These are phyloP conservation scores for Drosophila limbata DNA, from an alignment of 2,888 invertebrate genomes.

Conservation along the genomic window DNA sequence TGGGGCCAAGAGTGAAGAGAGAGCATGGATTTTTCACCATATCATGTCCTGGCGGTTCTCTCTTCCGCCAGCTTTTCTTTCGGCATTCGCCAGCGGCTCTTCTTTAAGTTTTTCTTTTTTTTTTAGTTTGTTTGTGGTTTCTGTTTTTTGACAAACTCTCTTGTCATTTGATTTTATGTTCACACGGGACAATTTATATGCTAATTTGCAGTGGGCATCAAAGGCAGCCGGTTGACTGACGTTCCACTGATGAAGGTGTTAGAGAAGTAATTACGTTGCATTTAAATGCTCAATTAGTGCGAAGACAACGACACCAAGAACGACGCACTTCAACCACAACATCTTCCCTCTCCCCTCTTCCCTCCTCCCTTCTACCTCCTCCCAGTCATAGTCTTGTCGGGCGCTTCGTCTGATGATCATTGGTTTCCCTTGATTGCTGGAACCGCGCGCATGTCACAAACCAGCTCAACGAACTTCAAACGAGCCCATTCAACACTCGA, in stretches of 20 bases:
- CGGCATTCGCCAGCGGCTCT: conserved; percentile 57
- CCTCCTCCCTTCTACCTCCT: not conserved
- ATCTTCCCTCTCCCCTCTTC: not conserved
- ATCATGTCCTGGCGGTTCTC: conserved; percentile 75
- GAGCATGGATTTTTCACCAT: conserved; percentile 54
- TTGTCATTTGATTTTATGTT: conserved; percentile 81
- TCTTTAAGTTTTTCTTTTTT: conserved; percentile 13
- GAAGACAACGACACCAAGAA: conserved; percentile 53
- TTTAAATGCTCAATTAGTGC: conserved; percentile 82
- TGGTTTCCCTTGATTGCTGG: conserved; percentile 65
- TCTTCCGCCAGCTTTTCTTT: conserved; percentile 67
- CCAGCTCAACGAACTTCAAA: conserved; percentile 64
- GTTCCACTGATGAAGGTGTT: conserved; percentile 78
- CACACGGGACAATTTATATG: conserved; percentile 82
- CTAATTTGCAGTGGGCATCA: conserved; percentile 79
- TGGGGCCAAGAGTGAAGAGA: conserved; percentile 4
- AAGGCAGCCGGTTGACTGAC: conserved; percentile 69
- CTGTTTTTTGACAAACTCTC: conserved; percentile 74
- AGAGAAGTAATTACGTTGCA: conserved; percentile 78
- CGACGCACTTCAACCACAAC: conserved; percentile 25
- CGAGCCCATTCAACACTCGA: conserved; percentile 18
- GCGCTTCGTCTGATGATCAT: conserved; percentile 43
- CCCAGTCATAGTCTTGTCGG: conserved; percentile 1
- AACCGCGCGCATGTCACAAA: conserved; percentile 74
- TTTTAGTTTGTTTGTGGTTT: conserved; percentile 7